Conservation (phyloP, 2,113 vertebrate genomes). For the Lepidothrix coronata region DNA sequence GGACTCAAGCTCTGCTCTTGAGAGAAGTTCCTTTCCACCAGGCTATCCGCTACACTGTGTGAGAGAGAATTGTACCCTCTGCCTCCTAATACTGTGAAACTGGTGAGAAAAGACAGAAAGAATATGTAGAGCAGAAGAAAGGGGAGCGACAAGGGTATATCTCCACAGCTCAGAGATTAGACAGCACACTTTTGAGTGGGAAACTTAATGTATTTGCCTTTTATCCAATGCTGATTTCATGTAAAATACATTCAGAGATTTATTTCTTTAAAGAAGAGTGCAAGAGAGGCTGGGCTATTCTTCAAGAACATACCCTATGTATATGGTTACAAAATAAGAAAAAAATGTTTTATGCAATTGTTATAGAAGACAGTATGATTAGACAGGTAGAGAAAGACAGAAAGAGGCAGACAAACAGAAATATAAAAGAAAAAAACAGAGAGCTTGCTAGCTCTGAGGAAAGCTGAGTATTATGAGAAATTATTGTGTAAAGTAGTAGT, state of each 20-base stretch:
- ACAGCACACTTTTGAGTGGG: not conserved
- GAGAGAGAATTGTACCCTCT: not conserved
- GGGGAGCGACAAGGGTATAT: not conserved
- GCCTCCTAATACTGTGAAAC: not conserved
- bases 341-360: slow-evolving; percentile 20
- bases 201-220: slow-evolving; percentile 13
- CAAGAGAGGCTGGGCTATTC: not conserved
- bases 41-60: not conserved
- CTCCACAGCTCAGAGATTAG: not conserved
- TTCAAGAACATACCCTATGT: not conserved
- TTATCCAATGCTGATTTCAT: not conserved
- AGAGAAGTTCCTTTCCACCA: not conserved
- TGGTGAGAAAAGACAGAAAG: not conserved
- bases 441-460: not conserved
- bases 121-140: not conserved
- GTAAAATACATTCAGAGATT: not conserved
- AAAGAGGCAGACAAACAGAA: not conserved
- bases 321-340: not conserved
- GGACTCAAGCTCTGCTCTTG: not conserved
- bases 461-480: slow-evolving; percentile 24
- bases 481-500: slow-evolving; percentile 10
- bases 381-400: not conserved
- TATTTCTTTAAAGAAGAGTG: not conserved
- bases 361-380: not conserved
- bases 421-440: not conserved